Base-by-base conservation (phyloP, 2,797 vertebrate species). In the Peromyscus melanophrys region DNA sequence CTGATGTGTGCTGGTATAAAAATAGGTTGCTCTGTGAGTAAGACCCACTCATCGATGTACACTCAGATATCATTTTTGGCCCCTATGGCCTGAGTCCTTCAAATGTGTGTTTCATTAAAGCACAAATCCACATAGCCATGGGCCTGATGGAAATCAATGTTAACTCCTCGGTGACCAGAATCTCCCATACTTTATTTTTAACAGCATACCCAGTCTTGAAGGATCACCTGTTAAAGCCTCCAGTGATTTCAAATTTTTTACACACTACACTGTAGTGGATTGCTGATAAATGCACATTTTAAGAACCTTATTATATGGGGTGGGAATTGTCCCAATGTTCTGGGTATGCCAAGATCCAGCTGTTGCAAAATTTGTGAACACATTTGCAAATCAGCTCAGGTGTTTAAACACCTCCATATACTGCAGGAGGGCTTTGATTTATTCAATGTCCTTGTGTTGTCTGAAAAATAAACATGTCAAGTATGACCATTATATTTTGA, bases 221-320 rank as follows among this genome's bases (percentile, higher is more conserved):
- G 37, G 16, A 61, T 75, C 0, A 17, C 10, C 34, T 88, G 71
- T 61, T 95, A 49, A 65, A 11, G 69, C 29, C 95, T 6, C 19
- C n/a, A 34, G 52, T 82, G 57, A 40, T 83, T 93, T 94, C 73
- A 95, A 92, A 91, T 94, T 94, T 37, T 67, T 2, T 80, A 69
- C 37, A 61, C 31, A 83, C 10, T 14, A 55, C 16, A 83, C 29
- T 13, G 40, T 34, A 43, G 9, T 83, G 3, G 21, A 82, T 77
- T 92, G 49, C 63, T 57, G 92, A 77, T 73, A 95, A 92, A 31
- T 29, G 57, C 37, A 89, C 43, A 83, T 93, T 92, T 96, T 86
- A 90, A 93, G 82, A 80, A 29, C 13, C 46, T 87, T 43, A 80
- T 73, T 65, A 69, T 67, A 71, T 73, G 31, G 13, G 31, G 57